A percentile compares a stretch with the other conserved stretches of the same genome.
phyloP scores from a whole-genome alignment of 2,888 invertebrate species.

The Epinotia demarniana region DNA sequence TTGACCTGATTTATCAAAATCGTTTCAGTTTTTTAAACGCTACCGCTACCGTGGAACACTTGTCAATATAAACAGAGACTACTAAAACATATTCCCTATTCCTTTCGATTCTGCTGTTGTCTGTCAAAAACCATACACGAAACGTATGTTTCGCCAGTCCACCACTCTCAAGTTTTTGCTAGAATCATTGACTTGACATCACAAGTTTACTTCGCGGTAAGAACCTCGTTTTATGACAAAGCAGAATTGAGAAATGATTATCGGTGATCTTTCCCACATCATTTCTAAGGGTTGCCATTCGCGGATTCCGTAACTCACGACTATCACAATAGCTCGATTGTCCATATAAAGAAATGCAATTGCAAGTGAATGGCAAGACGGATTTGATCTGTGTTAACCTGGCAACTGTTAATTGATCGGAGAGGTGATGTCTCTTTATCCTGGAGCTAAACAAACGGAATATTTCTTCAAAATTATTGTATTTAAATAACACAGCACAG shows the following conservation, averaged over 20 bases:
- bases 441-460: neutral
- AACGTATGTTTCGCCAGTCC: neutral
- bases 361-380: constrained; percentile 44
- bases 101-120: too few species aligned
- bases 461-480: neutral
- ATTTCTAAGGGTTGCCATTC: constrained; percentile 51
- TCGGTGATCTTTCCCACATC: constrained; percentile 44
- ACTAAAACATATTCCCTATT: too few species aligned
- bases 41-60: too few species aligned
- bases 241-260: constrained; percentile 28
- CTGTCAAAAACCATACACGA: neutral
- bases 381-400: constrained; percentile 14
- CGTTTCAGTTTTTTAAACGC: too few species aligned
- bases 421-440: neutral
- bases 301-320: constrained; percentile 50
- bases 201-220: neutral
- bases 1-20: too few species aligned
- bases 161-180: neutral
- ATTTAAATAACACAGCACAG: neutral
- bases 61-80: too few species aligned
- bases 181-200: neutral
- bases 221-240: neutral
- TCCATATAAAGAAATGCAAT: constrained; percentile 65
- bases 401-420: neutral
- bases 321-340: constrained; percentile 57